Evolutionary conservation across 2,888 invertebrate species (phyloP).

Genomic region (Lithophane leautieri): DNA sequence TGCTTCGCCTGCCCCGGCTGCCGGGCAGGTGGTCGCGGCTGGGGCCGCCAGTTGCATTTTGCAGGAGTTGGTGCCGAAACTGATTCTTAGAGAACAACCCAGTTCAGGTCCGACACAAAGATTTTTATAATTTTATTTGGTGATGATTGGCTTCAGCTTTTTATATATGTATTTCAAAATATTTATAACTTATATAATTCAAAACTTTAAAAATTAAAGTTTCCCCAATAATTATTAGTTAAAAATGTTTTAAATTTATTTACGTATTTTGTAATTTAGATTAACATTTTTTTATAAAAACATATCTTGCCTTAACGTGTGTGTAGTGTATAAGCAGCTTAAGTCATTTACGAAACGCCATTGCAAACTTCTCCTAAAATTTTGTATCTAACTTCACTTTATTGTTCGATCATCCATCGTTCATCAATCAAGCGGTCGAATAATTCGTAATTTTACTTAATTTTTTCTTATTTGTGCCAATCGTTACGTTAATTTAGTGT

Average conservation of each 20-base stretch:
- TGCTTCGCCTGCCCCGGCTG: not conserved
- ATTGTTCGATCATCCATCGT: slow-evolving; percentile 89
- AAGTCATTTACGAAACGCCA: slow-evolving; percentile 64
- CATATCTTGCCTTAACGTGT: not conserved
- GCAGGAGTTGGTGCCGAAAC: not conserved
- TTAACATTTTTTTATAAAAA: no score
- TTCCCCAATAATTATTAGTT: not conserved
- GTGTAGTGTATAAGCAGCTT: slow-evolving; percentile 32
- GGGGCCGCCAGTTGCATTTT: not conserved
- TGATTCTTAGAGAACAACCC: not conserved
- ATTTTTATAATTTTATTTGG: no score
- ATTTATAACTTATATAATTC: no score
- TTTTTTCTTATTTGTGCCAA: slow-evolving; percentile 84
- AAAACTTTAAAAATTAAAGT: not conserved
- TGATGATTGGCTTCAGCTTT: not conserved
- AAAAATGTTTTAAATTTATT: not conserved
- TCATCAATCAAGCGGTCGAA: slow-evolving; percentile 88
- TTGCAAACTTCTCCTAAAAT: slow-evolving; percentile 71
- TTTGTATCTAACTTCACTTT: slow-evolving; percentile 84
- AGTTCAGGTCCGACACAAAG: not conserved
- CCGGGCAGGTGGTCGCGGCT: not conserved
- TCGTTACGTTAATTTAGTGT: slow-evolving; percentile 78
- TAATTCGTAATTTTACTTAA: slow-evolving; percentile 83
- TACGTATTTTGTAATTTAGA: not conserved
- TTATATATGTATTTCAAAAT: no score